phyloP scores from a whole-genome alignment of 2,797 vertebrate species.

The Petrocephalus schoutedeni region DNA sequence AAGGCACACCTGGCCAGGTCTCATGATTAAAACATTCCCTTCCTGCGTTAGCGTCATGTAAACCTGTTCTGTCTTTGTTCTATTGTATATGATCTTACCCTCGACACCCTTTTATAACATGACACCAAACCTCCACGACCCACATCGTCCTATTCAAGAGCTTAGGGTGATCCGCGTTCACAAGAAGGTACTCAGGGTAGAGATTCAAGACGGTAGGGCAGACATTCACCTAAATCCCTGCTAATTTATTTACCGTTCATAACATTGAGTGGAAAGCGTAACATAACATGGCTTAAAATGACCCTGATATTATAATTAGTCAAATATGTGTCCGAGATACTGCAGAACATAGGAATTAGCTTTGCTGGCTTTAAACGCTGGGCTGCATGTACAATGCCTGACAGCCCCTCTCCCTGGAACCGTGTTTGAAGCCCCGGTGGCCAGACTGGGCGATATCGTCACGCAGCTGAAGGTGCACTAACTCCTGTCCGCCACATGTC shows the following conservation, averaged over 20 bases:
- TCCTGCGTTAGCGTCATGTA: background rate
- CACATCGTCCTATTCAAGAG: background rate
- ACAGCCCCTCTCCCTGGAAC: background rate
- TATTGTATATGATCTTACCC: background rate
- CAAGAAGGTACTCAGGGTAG: background rate
- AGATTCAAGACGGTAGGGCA: background rate
- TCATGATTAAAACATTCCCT: background rate
- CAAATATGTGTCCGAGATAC: background rate
- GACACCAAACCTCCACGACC: background rate
- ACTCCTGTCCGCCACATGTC: constrained; percentile 17
- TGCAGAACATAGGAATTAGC: background rate
- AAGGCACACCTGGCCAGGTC: background rate
- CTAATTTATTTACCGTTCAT: background rate
- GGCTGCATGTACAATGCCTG: background rate
- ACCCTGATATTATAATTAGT: background rate
- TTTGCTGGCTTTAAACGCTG: background rate
- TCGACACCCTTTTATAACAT: background rate
- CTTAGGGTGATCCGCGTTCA: background rate
- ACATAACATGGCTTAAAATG: background rate
- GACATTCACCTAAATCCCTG: background rate
- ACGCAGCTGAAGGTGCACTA: background rate
- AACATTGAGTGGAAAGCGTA: background rate
- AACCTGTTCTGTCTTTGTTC: background rate
- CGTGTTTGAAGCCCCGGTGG: background rate
- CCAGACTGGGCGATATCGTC: background rate